These are phyloP conservation scores for Ferrisia virgata DNA, from an alignment of 2,888 invertebrate species.

Conservation along the genomic window DNA sequence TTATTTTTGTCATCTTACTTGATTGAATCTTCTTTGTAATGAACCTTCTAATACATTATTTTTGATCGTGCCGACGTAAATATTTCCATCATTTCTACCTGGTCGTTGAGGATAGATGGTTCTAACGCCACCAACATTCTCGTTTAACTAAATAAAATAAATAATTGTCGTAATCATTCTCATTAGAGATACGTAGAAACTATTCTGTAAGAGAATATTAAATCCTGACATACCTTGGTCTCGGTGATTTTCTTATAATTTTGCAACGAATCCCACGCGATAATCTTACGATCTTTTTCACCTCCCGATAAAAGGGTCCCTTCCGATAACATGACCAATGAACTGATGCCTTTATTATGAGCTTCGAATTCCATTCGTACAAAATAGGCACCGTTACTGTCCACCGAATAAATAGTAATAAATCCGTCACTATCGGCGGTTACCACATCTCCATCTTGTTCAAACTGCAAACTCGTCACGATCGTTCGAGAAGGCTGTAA, in stretches of 20 bases:
- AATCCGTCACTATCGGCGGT: constrained; percentile 90
- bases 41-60: constrained; percentile 90
- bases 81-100: constrained; percentile 82
- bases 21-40: constrained; percentile 80
- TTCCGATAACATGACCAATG: constrained; percentile 82
- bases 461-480: constrained; percentile 83
- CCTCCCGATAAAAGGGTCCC: constrained; percentile 87
- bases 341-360: constrained; percentile 82
- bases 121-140: constrained; percentile 81
- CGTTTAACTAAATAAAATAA: too few species aligned
- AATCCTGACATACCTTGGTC: constrained; percentile 65
- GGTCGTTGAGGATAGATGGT: constrained; percentile 85
- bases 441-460: constrained; percentile 86
- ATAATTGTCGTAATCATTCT: too few species aligned
- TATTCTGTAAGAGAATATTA: not conserved
- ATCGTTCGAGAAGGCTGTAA: constrained; percentile 74
- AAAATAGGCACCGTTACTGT: constrained; percentile 84
- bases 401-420: constrained; percentile 85
- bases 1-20: constrained; percentile 56
- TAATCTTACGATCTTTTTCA: constrained; percentile 83
- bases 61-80: constrained; percentile 85
- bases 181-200: too few species aligned
- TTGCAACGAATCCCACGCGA: constrained; percentile 87
- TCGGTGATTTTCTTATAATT: constrained; percentile 87
- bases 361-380: constrained; percentile 86